Percentiles rank a stretch among this genome's conserved stretches.
Conservation (phyloP, 2,888 invertebrate species). For the Ectobius pallidus region DNA sequence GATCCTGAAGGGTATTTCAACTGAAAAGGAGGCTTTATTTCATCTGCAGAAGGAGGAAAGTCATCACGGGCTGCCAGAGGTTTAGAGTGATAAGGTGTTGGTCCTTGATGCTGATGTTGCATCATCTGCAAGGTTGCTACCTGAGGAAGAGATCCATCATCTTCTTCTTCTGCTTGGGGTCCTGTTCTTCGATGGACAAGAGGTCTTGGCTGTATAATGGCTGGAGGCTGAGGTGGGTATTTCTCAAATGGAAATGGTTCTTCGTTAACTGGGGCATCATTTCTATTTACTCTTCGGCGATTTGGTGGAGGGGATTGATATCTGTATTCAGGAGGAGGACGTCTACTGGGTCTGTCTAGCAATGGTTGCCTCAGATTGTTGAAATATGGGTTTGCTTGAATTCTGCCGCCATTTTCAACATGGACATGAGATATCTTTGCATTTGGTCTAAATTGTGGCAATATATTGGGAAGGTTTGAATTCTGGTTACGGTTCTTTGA, state of each 20-base stretch:
- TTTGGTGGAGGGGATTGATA: constrained; percentile 59
- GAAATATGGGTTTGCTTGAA: constrained; percentile 25
- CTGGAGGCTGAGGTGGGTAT: constrained; percentile 56
- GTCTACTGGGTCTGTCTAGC: constrained; percentile 30
- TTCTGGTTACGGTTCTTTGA: not conserved
- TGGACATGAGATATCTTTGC: constrained; percentile 62
- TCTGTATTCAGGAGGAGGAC: constrained; percentile 47
- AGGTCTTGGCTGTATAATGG: constrained; percentile 54
- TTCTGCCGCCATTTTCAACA: constrained; percentile 38
- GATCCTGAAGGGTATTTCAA: constrained; percentile 17
- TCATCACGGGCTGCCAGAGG: constrained; percentile 28
- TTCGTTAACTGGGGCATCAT: constrained; percentile 48
- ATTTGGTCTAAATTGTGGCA: constrained; percentile 75
- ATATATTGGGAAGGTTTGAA: constrained; percentile 65
- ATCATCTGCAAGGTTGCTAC: constrained; percentile 75
- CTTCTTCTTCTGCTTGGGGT: constrained; percentile 22
- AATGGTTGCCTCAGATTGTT: constrained; percentile 33
- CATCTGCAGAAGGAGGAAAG: constrained; percentile 4
- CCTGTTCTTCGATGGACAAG: constrained; percentile 41
- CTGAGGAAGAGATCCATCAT: constrained; percentile 56
- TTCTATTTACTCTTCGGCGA: constrained; percentile 47
- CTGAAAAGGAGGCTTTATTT: constrained; percentile 15
- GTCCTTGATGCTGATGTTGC: constrained; percentile 47
- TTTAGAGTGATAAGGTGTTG: constrained; percentile 15
- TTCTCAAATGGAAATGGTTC: constrained; percentile 37